Percentiles rank a stretch among this genome's conserved stretches.
Conservation (phyloP, 2,888 invertebrate species). For the Lasioglossum lativentre region DNA sequence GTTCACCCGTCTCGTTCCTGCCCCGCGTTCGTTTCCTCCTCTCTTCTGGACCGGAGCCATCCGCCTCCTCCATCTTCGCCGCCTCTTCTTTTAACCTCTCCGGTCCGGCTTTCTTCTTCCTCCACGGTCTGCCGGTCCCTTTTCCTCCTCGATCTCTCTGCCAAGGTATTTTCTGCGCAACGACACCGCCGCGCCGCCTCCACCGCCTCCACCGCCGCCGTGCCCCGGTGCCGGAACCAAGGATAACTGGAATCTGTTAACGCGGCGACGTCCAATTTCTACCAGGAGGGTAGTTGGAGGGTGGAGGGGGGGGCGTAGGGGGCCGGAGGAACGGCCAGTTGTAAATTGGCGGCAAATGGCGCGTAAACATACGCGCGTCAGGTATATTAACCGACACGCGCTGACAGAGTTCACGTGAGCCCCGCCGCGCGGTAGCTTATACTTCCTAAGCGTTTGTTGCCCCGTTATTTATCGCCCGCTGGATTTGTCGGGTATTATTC, state of each 20-base stretch:
- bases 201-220: conserved; percentile 8
- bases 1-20: not conserved
- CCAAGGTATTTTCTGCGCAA: conserved; percentile 47
- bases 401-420: conserved; percentile 58
- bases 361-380: conserved; percentile 63
- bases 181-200: conserved; percentile 1
- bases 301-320: not conserved
- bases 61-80: conserved; percentile 21
- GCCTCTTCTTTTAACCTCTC: conserved; percentile 4
- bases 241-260: conserved; percentile 67
- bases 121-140: conserved; percentile 47
- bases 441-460: conserved; percentile 36
- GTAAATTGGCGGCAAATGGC: conserved; percentile 66
- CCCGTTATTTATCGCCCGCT: conserved; percentile 59
- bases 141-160: conserved; percentile 43
- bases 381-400: conserved; percentile 59
- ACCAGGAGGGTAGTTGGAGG: not conserved
- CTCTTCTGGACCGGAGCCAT: not conserved
- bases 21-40: not conserved
- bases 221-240: conserved; percentile 44
- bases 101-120: conserved; percentile 12
- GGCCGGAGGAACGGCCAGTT: conserved; percentile 41
- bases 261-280: conserved; percentile 66
- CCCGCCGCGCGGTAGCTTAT: conserved; percentile 50
- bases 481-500: conserved; percentile 63